A percentile compares a stretch with the other conserved stretches of the same genome.
phyloP scores from a whole-genome alignment of 1,140 invertebrate species.

The Zaprionus taronus region DNA sequence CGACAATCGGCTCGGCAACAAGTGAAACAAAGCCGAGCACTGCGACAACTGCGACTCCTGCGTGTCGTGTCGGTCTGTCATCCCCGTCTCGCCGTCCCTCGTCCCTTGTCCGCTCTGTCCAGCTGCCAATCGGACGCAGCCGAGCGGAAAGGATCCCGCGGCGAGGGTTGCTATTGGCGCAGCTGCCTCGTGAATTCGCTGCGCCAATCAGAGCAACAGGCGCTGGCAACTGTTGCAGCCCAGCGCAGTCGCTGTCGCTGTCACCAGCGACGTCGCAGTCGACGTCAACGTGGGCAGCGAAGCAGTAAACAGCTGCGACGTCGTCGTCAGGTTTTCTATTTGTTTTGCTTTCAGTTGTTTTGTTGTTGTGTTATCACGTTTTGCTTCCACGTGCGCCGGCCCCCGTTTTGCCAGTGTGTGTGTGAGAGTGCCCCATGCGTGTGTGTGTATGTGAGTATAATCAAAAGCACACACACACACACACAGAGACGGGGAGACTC shows the following conservation, averaged over 20 bases:
- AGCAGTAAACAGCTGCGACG: conserved; percentile 42
- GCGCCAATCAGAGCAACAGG: conserved; percentile 69
- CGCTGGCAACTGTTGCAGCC: conserved; percentile 38
- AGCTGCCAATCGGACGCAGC: conserved; percentile 54
- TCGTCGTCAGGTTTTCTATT: conserved; percentile 77
- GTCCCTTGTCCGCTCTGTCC: background rate
- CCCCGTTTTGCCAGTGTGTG: conserved; percentile 38
- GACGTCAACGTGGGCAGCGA: conserved; percentile 7
- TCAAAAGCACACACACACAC: conserved; percentile 22
- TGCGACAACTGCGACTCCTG: background rate
- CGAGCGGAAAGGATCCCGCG: conserved; percentile 50
- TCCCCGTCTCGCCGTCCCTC: too few species aligned
- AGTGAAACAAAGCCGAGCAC: conserved; percentile 35
- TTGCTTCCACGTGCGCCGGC: conserved; percentile 78
- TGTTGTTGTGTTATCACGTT: conserved; percentile 81
- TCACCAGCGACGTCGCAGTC: conserved; percentile 2
- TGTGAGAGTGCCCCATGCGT: conserved; percentile 7
- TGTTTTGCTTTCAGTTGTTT: conserved; percentile 79
- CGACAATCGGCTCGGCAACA: conserved; percentile 52
- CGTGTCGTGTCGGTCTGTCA: conserved; percentile 8
- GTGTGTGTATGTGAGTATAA: conserved; percentile 21
- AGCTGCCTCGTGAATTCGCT: background rate
- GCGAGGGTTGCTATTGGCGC: conserved; percentile 53
- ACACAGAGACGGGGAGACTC: background rate
- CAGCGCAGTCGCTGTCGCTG: conserved; percentile 17